phyloP scores from a whole-genome alignment of 2,888 invertebrate species.

The Seira ritae region DNA sequence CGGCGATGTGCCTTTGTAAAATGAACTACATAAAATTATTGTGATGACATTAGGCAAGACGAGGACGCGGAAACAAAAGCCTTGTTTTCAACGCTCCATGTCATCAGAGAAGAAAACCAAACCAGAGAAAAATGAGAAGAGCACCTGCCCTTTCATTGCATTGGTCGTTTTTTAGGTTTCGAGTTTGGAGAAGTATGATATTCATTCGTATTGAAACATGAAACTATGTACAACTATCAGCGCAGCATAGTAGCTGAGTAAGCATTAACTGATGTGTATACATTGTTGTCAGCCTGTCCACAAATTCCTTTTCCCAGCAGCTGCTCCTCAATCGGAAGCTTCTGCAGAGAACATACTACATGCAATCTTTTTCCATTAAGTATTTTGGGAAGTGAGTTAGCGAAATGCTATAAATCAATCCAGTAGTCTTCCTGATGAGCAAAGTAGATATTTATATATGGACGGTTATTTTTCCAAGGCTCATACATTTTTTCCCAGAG shows the following conservation, averaged over 20 bases:
- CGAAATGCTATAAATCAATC: conserved; percentile 44
- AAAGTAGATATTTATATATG: conserved; percentile 12
- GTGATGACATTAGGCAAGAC: conserved; percentile 42
- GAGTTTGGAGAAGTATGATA: background rate
- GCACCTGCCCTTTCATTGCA: background rate
- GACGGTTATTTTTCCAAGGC: background rate
- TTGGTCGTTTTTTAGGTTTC: background rate
- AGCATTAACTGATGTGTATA: no score
- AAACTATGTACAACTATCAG: background rate
- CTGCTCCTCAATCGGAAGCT: background rate
- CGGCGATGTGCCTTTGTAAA: background rate
- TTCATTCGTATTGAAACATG: background rate
- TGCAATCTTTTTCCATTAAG: conserved; percentile 54
- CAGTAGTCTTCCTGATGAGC: conserved; percentile 23
- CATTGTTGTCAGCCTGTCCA: background rate
- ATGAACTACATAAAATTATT: conserved; percentile 3
- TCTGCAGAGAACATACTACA: background rate
- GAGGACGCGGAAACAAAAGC: conserved; percentile 24
- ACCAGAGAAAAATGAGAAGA: conserved; percentile 3
- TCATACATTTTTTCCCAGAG: background rate
- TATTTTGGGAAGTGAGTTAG: conserved; percentile 3
- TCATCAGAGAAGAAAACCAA: background rate
- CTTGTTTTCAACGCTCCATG: conserved; percentile 44
- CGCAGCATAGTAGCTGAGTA: no score
- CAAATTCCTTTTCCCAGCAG: conserved; percentile 8